Base-by-base conservation (phyloP, 2,113 vertebrate species). In the Herpetotheres cachinnans region DNA sequence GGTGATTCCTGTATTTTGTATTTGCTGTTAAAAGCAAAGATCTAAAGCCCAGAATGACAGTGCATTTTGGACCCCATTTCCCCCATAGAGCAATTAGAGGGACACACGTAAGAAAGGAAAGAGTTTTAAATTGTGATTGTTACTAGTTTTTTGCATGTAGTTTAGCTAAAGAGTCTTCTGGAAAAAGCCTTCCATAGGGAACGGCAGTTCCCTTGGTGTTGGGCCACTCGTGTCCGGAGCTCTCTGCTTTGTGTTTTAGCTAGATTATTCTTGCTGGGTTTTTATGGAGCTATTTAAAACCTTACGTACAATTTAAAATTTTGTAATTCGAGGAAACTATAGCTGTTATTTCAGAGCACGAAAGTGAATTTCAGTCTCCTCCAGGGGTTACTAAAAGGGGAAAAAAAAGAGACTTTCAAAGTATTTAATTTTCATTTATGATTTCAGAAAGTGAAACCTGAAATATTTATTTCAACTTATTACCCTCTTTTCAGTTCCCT, bases 1-100 rank as follows among this genome's bases (percentile, higher is more conserved):
- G 12, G 26, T 9, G 21, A 50, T 86, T 66, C 13, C 42, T 71
- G 12, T 26, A 2, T 74, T 89, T 71, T 65, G 25, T 76, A 30
- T 61, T 71, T 82, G 40, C 34, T 72, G 49, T 77, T 77, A 54
- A 42, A 84, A 91, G n/a, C 38, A 18, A 58, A 72, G 24, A 11
- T 82, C 3, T 15, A 4, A 72, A 78, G 9, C 13, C 7, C 6
- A 36, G 27, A 22, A 26, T 19, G 65, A 7, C 1, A 0, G 5
- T 27, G 24, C 24, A 22, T 46, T 72, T 55, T 50, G 29, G 40
- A 50, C 10, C 26, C n/a, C 16, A 1, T 58, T 21, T 47, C 7
- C 17, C 56, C 27, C 5, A 2, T 13, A 34, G 22, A 78, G 26
- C 47, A 49, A 46, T 29, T 20, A 58, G 38, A 86, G 25, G 30